These are phyloP conservation scores for Calidris pugnax DNA, from an alignment of 2,113 vertebrate genomes.

Conservation along the genomic window DNA sequence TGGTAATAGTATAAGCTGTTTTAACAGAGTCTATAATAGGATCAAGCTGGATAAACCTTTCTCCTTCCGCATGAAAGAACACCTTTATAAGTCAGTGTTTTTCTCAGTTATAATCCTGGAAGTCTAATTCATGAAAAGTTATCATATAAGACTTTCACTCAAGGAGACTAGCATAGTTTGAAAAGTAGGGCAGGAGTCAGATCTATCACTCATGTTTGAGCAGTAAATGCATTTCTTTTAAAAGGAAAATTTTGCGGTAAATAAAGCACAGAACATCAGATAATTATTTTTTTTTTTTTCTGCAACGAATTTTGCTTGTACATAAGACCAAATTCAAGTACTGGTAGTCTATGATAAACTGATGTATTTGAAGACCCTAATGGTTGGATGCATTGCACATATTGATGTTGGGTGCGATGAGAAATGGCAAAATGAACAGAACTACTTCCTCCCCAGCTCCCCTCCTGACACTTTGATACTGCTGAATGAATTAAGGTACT, in stretches of 20 bases:
- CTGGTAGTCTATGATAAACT: background rate
- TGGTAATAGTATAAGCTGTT: background rate
- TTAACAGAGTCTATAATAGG: constrained; percentile 44
- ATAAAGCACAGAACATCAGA: background rate
- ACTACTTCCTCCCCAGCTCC: background rate
- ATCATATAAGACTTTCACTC: constrained; percentile 1
- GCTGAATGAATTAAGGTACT: background rate
- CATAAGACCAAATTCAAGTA: background rate
- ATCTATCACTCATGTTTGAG: background rate
- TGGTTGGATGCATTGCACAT: background rate
- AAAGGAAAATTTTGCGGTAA: background rate
- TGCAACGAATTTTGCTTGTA: background rate
- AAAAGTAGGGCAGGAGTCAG: constrained; percentile 40
- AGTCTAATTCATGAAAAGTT: constrained; percentile 51
- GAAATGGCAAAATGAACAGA: background rate
- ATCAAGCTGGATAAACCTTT: constrained; percentile 60
- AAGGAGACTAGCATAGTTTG: background rate
- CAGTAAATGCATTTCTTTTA: background rate
- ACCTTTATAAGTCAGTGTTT: constrained; percentile 32
- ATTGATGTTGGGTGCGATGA: background rate
- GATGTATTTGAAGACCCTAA: background rate
- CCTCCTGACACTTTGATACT: background rate
- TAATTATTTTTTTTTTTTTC: background rate
- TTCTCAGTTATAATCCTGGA: constrained; percentile 45
- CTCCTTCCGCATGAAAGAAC: constrained; percentile 37